Percentiles rank a stretch among this genome's conserved stretches.
Evolutionary conservation across 2,113 vertebrate genomes (phyloP).

Genomic region (Cisticola juncidis): DNA sequence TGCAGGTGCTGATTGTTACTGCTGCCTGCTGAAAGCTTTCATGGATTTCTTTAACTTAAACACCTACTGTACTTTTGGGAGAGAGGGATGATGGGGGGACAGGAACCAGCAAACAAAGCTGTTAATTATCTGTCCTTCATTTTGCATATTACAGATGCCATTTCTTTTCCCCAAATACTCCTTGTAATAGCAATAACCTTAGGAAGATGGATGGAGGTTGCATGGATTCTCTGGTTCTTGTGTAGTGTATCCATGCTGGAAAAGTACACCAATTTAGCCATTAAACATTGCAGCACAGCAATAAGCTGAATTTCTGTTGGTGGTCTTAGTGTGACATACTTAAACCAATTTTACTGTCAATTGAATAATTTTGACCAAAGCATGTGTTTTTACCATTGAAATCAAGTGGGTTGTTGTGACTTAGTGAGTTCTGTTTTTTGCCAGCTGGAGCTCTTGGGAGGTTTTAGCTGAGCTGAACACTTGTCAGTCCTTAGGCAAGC

Average conservation of each 20-base stretch:
- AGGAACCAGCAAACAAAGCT: not conserved
- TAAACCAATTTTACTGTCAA: not conserved
- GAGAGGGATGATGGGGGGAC: not conserved
- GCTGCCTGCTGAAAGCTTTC: not conserved
- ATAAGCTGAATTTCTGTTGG: not conserved
- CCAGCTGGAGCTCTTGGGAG: not conserved
- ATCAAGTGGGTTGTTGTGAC: not conserved
- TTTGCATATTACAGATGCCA: not conserved
- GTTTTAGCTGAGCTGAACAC: not conserved
- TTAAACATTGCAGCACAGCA: not conserved
- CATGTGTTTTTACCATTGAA: not conserved
- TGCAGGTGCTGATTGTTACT: not conserved
- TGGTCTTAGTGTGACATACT: not conserved
- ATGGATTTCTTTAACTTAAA: not conserved
- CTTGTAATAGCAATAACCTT: not conserved
- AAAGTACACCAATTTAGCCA: not conserved
- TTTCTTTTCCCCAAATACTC: not conserved
- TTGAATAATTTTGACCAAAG: not conserved
- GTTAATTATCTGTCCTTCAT: not conserved
- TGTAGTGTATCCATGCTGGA: rapidly evolving
- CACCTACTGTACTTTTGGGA: not conserved
- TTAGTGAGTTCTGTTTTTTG: not conserved
- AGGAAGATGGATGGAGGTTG: not conserved
- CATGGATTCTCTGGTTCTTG: not conserved
- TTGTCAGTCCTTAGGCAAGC: not conserved